Evolutionary conservation across 2,113 vertebrate genomes (phyloP).

Genomic region (Scomber scombrus): DNA sequence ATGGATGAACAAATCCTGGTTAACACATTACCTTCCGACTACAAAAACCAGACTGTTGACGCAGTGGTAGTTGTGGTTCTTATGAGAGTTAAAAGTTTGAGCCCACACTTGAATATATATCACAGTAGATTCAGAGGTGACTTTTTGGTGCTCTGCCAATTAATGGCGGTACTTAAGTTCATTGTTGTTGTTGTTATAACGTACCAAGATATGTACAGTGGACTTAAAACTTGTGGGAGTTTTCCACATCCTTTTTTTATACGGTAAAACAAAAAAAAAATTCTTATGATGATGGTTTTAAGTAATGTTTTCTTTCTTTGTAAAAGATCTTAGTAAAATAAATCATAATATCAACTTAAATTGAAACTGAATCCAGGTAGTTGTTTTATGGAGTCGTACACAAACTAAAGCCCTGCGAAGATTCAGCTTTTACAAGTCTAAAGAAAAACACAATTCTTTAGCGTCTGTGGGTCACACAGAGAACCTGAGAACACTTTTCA

Average conservation of each 20-base stretch:
- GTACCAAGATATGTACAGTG: not conserved
- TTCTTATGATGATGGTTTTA: not conserved
- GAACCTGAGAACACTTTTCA: constrained; percentile 41
- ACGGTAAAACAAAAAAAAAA: not conserved
- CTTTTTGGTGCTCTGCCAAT: too few relatives aligned
- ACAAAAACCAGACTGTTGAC: too few relatives aligned
- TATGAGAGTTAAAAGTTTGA: not conserved
- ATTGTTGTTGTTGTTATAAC: not conserved
- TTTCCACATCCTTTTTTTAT: not conserved
- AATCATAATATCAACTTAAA: not conserved
- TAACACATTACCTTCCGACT: too few relatives aligned
- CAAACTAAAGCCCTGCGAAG: constrained; percentile 15
- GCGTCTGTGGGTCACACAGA: constrained; percentile 3
- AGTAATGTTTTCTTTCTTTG: not conserved
- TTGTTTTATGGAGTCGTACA: not conserved
- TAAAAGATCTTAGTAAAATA: not conserved
- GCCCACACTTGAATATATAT: not conserved
- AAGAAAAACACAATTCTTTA: constrained; percentile 17
- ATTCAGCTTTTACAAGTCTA: not conserved
- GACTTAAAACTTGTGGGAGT: not conserved
- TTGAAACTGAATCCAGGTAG: constrained; percentile 42
- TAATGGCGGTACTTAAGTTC: not conserved
- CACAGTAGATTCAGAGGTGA: not conserved
- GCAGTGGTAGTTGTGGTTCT: not conserved
- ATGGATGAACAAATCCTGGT: too few relatives aligned